Evolutionary conservation across 1,140 invertebrate species (phyloP).

Genomic region (Drosophila rufa): DNA sequence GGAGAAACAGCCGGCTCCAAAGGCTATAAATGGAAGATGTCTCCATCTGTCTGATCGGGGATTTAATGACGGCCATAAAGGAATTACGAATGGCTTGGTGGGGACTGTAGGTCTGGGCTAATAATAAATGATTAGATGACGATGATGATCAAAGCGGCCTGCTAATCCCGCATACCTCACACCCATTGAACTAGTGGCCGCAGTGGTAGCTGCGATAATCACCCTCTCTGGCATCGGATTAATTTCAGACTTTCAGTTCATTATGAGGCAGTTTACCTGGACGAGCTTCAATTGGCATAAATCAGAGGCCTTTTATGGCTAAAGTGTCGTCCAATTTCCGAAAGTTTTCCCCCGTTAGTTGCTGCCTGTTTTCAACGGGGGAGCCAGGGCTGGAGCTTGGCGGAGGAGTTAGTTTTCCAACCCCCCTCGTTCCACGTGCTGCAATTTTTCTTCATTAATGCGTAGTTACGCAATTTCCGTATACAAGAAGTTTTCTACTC

Average conservation of each 20-base stretch:
- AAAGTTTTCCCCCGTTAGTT: slow-evolving; percentile 44
- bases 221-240: slow-evolving; percentile 46
- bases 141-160: slow-evolving; percentile 64
- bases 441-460: slow-evolving; percentile 82
- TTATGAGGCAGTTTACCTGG: slow-evolving; percentile 76
- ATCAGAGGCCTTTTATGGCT: slow-evolving; percentile 75
- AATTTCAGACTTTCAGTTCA: slow-evolving; percentile 54
- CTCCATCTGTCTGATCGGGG: slow-evolving; percentile 58
- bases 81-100: slow-evolving; percentile 34
- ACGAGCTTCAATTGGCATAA: slow-evolving; percentile 73
- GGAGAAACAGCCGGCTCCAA: slow-evolving; percentile 6
- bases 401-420: slow-evolving; percentile 27
- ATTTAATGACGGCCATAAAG: slow-evolving; percentile 76
- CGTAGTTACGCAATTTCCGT: slow-evolving; percentile 79
- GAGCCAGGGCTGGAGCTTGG: neutral
- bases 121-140: slow-evolving; percentile 67
- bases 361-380: slow-evolving; percentile 13
- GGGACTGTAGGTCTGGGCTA: slow-evolving; percentile 20
- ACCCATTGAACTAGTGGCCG: slow-evolving; percentile 12
- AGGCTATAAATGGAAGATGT: slow-evolving; percentile 66
- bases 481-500: slow-evolving; percentile 67
- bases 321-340: slow-evolving; percentile 79
- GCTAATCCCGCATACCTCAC: slow-evolving; percentile 17
- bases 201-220: slow-evolving; percentile 30
- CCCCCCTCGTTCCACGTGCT: slow-evolving; percentile 4